A percentile compares a stretch with the other conserved stretches of the same genome.
Conservation (phyloP, 92 coral and sea anemone species). For the Umimayanthus kanabou region DNA sequence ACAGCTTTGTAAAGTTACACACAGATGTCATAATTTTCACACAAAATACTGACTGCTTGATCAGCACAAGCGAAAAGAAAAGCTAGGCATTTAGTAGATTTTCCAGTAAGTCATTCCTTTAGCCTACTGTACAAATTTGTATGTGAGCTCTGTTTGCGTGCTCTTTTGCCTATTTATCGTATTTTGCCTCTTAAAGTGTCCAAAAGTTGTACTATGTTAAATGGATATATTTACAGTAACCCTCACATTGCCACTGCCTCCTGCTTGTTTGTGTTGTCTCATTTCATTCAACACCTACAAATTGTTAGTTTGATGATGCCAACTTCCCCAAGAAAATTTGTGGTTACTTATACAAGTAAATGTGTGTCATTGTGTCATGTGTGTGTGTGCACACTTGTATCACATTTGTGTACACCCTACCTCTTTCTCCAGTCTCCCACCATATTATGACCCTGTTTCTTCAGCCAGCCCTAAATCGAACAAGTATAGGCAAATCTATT, state of each 20-base stretch:
- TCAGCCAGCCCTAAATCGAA: constrained; percentile 80
- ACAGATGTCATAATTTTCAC: too few relatives aligned
- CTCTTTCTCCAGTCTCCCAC: constrained; percentile 96
- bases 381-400: background rate
- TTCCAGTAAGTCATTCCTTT: too few relatives aligned
- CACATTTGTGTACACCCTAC: constrained; percentile 31
- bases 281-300: background rate
- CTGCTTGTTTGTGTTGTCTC: background rate
- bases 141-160: background rate
- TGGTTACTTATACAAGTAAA: too few relatives aligned
- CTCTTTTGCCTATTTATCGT: background rate
- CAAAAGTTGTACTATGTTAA: background rate
- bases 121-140: background rate
- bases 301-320: background rate
- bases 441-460: constrained; percentile 97
- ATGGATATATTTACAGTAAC: background rate
- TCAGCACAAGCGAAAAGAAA: background rate
- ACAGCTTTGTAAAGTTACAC: too few relatives aligned
- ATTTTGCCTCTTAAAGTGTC: background rate
- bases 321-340: background rate
- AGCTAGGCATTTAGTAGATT: background rate
- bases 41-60: background rate
- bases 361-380: too few relatives aligned
- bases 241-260: background rate
- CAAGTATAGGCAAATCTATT: too few relatives aligned